phyloP scores from a whole-genome alignment of 2,888 invertebrate species.

The Thyatira batis region DNA sequence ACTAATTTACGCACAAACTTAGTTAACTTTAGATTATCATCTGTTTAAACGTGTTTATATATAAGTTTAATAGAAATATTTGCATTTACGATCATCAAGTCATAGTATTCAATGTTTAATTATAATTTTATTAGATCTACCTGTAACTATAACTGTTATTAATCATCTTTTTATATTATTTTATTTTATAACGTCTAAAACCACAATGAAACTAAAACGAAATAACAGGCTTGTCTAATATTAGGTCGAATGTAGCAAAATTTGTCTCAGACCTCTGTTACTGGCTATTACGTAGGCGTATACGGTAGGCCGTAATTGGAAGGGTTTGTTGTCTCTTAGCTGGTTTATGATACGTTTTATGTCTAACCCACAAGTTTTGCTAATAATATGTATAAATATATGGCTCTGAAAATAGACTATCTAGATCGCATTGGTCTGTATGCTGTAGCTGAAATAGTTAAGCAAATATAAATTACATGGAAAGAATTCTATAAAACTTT shows the following conservation, averaged over 20 bases:
- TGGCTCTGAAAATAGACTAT: not conserved
- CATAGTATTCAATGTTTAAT: no score
- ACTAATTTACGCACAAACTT: no score
- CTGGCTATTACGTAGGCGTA: conserved; percentile 20
- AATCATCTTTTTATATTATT: no score
- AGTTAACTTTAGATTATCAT: no score
- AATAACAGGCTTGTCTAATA: not conserved
- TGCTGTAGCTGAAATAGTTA: not conserved
- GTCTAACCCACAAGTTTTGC: conserved; percentile 27
- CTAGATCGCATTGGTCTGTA: not conserved
- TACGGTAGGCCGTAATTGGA: conserved; percentile 25
- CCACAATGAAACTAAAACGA: not conserved
- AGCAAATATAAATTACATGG: not conserved
- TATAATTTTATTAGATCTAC: no score
- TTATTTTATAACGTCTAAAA: no score
- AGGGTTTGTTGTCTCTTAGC: conserved; percentile 29
- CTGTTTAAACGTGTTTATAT: no score
- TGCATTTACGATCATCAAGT: no score
- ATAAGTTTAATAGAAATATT: not conserved
- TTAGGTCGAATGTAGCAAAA: conserved; percentile 14
- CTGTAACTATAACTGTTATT: no score
- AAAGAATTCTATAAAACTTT: no score
- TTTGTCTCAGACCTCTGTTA: conserved; percentile 8
- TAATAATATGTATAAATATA: conserved; percentile 17
- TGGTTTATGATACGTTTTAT: conserved; percentile 45